phyloP scores from a whole-genome alignment of 23 tunicate genomes.

The Ciona savignyi region DNA sequence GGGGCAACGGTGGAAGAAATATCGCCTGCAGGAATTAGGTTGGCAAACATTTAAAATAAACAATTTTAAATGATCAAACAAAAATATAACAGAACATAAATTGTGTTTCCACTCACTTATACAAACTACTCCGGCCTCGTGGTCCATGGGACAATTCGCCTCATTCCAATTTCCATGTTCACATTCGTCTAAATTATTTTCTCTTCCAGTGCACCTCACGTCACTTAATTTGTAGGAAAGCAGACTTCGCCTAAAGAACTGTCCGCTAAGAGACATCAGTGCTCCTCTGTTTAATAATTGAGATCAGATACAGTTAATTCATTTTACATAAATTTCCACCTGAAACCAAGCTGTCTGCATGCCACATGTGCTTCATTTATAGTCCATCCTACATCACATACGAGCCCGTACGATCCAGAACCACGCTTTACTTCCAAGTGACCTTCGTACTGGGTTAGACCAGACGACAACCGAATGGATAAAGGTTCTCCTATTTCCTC shows the following conservation, averaged over 20 bases:
- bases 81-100: background rate
- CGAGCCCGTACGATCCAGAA: conserved; percentile 33
- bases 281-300: conserved; percentile 37
- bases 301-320: background rate
- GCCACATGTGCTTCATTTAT: conserved; percentile 73
- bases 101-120: background rate
- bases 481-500: background rate
- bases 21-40: no score
- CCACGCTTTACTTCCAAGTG: conserved; percentile 25
- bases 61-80: no score
- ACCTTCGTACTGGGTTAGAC: background rate
- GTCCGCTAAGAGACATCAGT: conserved; percentile 20
- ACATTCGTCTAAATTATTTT: conserved; percentile 37
- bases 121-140: conserved; percentile 89
- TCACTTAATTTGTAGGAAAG: conserved; percentile 37
- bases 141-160: conserved; percentile 46
- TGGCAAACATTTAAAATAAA: no score
- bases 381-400: conserved; percentile 77
- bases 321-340: background rate
- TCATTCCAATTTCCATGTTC: conserved; percentile 40
- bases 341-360: conserved; percentile 74
- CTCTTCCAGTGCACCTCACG: conserved; percentile 53
- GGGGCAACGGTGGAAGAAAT: conserved; percentile 5
- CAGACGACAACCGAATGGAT: background rate
- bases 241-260: conserved; percentile 26